phyloP scores from a whole-genome alignment of 2,888 invertebrate species.

The Thereva nobilitata region DNA sequence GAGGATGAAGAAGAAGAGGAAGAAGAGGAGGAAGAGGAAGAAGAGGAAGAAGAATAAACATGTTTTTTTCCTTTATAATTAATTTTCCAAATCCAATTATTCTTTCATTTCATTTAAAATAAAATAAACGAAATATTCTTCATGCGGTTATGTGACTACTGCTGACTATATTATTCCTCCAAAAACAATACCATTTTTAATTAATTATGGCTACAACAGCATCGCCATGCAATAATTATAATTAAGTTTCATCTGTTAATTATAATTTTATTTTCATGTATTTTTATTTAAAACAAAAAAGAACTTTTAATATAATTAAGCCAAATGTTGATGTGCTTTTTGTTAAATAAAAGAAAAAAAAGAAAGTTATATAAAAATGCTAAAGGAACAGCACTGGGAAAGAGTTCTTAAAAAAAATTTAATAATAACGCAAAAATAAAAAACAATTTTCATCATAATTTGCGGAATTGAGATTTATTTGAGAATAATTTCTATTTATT shows the following conservation, averaged over 20 bases:
- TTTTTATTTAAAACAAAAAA: slow-evolving; percentile 42
- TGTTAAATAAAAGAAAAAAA: slow-evolving; percentile 24
- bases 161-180: slow-evolving; percentile 54
- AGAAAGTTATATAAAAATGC: slow-evolving; percentile 3
- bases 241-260: slow-evolving; percentile 42
- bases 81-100: not conserved
- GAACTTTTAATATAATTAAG: slow-evolving; percentile 38
- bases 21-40: slow-evolving; percentile 48
- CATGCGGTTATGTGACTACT: slow-evolving; percentile 60
- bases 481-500: slow-evolving; percentile 34
- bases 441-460: slow-evolving; percentile 22
- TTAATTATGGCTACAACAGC: slow-evolving; percentile 7
- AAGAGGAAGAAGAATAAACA: slow-evolving; percentile 28
- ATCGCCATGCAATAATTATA: slow-evolving; percentile 36
- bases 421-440: no score
- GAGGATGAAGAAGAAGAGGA: slow-evolving; percentile 56
- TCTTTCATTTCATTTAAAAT: slow-evolving; percentile 1
- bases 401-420: slow-evolving; percentile 23
- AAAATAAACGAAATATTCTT: slow-evolving; percentile 36
- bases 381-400: slow-evolving; percentile 12
- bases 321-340: slow-evolving; percentile 38
- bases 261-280: slow-evolving; percentile 43
- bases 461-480: slow-evolving; percentile 11
- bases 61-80: not conserved
- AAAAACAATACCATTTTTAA: not conserved